A percentile compares a stretch with the other conserved stretches of the same genome.
These are phyloP conservation scores for Chrysochloris asiatica DNA, from an alignment of 2,113 vertebrate genomes.

Conservation along the genomic window DNA sequence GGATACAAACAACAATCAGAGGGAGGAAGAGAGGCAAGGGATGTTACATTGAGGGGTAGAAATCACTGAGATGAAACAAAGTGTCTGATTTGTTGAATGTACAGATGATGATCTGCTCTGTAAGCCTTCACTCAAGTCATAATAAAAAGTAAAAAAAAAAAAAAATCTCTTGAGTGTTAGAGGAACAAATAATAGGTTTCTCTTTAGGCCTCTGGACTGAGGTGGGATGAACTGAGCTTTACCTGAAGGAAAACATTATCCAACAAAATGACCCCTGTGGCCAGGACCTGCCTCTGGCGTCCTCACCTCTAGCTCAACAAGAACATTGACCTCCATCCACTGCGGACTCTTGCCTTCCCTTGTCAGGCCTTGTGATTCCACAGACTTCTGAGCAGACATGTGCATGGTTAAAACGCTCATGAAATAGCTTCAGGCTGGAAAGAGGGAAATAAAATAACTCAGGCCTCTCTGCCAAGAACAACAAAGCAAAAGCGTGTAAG, in stretches of 20 bases:
- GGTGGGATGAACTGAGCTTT: not conserved
- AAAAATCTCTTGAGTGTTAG: not conserved
- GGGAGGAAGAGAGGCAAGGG: too few relatives aligned
- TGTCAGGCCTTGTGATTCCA: not conserved
- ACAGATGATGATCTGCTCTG: too few relatives aligned
- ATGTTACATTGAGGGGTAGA: too few relatives aligned
- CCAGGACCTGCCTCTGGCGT: fast-evolving
- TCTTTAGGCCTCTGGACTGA: not conserved
- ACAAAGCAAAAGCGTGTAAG: not conserved
- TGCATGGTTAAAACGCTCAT: constrained; percentile 17
- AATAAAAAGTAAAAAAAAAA: too few relatives aligned
- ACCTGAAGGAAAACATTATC: not conserved
- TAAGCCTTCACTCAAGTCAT: too few relatives aligned
- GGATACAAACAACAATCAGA: too few relatives aligned
- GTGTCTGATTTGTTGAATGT: too few relatives aligned
- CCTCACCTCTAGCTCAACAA: not conserved
- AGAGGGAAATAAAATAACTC: constrained; percentile 37
- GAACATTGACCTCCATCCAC: not conserved
- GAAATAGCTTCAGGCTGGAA: constrained; percentile 55
- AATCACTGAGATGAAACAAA: too few relatives aligned
- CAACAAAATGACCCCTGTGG: not conserved
- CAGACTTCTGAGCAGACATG: not conserved
- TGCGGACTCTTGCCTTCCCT: too few relatives aligned
- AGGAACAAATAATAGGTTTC: not conserved
- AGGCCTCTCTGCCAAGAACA: not conserved